Conservation (phyloP, 2,113 vertebrate genomes). For the Benitochromis conjunctus region DNA sequence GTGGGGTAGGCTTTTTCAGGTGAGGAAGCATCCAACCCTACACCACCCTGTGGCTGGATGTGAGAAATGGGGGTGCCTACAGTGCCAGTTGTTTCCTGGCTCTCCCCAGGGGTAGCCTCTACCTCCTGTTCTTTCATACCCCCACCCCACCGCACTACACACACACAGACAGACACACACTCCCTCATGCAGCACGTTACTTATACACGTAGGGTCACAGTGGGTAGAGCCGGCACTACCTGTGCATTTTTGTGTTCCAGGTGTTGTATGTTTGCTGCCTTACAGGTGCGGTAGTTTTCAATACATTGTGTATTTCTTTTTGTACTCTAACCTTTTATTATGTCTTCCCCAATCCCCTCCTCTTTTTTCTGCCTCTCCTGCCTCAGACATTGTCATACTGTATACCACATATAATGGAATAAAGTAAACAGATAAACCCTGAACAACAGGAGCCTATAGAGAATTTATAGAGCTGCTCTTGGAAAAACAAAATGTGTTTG, state of each 20-base stretch:
- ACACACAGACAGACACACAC: too few relatives aligned
- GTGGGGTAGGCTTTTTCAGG: background rate
- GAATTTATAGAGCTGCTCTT: background rate
- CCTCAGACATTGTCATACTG: accelerated
- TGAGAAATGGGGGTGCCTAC: background rate
- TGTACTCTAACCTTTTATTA: background rate
- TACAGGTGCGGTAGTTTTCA: background rate
- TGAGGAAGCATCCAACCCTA: background rate
- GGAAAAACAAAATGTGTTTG: background rate
- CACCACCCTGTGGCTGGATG: accelerated
- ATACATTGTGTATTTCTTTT: background rate
- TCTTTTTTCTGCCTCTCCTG: background rate
- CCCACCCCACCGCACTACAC: too few relatives aligned
- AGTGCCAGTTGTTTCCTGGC: background rate
- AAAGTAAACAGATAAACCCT: background rate
- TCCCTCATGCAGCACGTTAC: too few relatives aligned
- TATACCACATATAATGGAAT: background rate
- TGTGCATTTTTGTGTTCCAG: background rate
- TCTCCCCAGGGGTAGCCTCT: too few relatives aligned
- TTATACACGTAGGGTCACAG: too few relatives aligned
- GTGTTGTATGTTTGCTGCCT: background rate
- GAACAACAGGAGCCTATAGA: background rate
- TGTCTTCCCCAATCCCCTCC: background rate
- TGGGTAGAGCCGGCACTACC: accelerated
- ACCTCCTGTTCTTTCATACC: too few relatives aligned